Evolutionary conservation across 2,888 invertebrate species (phyloP), one percentile per base, ranked within the genome.

Genomic region (Gymnoscelis rufifasciata): DNA sequence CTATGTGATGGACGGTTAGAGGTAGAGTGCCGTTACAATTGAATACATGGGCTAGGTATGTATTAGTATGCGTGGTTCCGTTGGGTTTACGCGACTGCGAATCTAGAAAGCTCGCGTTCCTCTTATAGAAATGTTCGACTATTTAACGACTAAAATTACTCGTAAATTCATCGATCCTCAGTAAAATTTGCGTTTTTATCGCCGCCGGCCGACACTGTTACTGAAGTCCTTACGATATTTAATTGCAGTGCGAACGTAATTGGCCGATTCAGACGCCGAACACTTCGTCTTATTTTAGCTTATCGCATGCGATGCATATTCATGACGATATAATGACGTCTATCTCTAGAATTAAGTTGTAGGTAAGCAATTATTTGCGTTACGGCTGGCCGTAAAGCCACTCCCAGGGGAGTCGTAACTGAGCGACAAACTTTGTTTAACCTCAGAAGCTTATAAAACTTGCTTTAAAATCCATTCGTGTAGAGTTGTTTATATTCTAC

Each of bases 21-120:
- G 74, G 75, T 68, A 68, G 74, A 61, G 65, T 71, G 72, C 86
- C 84, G 86, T 86, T 86, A 84, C 78, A 71, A 78, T 80, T 76
- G 79, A 76, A 83, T 79, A 76, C 74, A 66, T 74, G 64, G 69
- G 68, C 68, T 72, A 74, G 76, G 70, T 73, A 74, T 77, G 70
- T 73, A 82, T 81, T 83, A 83, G 74, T 79, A 82, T 82, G 78
- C 80, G 69, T 64, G 60, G 71, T 77, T 79, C 78, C 74, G 78
- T 77, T 78, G 71, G 68, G 68, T 76, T 71, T 66, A 71, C 71
- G 71, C 71, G 69, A 58, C 66, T 62, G 69, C 13, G 41, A 66
- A 73, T 72, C 74, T 68, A 82, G 84, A 83, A 83, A 83, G 83
- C 78, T 74, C 57, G 64, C 70, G 78, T 72, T 71, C 75, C 76